Evolutionary conservation across 1,140 invertebrate species (phyloP).

Genomic region (Drosophila santomea): DNA sequence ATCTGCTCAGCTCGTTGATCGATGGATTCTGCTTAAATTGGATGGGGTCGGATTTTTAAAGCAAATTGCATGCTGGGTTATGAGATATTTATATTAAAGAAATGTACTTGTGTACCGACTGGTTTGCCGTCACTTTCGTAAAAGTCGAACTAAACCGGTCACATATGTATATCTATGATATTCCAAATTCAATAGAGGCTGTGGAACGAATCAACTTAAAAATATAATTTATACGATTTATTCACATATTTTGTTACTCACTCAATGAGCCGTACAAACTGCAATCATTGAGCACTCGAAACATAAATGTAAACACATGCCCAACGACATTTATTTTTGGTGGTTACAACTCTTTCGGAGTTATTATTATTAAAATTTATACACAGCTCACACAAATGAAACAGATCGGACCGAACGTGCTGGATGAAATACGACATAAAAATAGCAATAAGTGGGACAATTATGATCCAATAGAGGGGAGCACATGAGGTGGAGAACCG

Average conservation of each 20-base stretch:
- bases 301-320: conserved; percentile 21
- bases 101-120: too few relatives aligned
- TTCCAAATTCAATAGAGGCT: too few relatives aligned
- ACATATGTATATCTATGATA: too few relatives aligned
- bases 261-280: conserved; percentile 39
- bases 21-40: conserved; percentile 27
- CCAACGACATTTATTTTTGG: conserved; percentile 25
- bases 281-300: conserved; percentile 47
- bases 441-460: conserved; percentile 43
- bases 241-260: not conserved
- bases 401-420: conserved; percentile 38
- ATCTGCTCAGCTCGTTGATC: conserved; percentile 51
- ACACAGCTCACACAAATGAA: conserved; percentile 34
- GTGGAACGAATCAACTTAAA: not conserved
- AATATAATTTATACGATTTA: not conserved
- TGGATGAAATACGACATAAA: conserved; percentile 40
- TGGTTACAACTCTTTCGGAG: conserved; percentile 61
- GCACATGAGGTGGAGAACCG: not conserved
- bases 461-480: conserved; percentile 38
- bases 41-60: conserved; percentile 3
- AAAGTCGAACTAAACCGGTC: too few relatives aligned
- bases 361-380: conserved; percentile 66
- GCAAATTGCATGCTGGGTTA: too few relatives aligned
- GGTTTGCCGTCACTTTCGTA: too few relatives aligned
- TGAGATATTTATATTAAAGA: too few relatives aligned